Evolutionary conservation across 2,797 vertebrate genomes (phyloP).

Genomic region (Orientallactaga sibirica): DNA sequence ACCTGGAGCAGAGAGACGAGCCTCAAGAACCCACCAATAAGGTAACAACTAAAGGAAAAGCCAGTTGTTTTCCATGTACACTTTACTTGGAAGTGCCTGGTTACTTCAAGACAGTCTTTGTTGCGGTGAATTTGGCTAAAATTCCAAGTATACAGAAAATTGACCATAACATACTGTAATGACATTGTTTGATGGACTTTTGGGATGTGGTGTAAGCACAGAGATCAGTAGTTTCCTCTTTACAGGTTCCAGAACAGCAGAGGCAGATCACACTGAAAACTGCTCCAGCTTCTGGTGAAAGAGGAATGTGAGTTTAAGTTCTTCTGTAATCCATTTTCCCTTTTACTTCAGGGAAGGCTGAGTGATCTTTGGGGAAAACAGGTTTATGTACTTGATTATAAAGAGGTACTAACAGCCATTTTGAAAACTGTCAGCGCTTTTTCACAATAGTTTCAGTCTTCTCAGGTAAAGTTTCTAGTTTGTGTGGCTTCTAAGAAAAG

Average conservation of each 20-base stretch:
- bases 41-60: slow-evolving; percentile 84
- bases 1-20: slow-evolving; percentile 95
- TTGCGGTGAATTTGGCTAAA: slow-evolving; percentile 48
- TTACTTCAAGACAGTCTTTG: background rate
- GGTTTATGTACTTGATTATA: background rate
- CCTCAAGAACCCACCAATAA: slow-evolving; percentile 93
- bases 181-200: background rate
- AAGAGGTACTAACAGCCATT: background rate
- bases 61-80: background rate
- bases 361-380: background rate
- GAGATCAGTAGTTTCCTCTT: slow-evolving; percentile 9
- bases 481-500: background rate
- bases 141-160: background rate
- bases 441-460: background rate
- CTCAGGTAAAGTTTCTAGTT: background rate
- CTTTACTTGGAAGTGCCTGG: background rate
- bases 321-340: background rate
- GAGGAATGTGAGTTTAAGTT: slow-evolving; percentile 93
- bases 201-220: background rate
- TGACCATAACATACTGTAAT: background rate
- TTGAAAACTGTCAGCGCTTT: background rate
- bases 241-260: slow-evolving; percentile 95
- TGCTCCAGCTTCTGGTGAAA: slow-evolving; percentile 94
- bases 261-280: slow-evolving; percentile 97
- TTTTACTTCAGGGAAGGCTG: background rate